Percentiles rank a stretch among this genome's conserved stretches.
These are phyloP conservation scores for Macrobrachium rosenbergii DNA, from an alignment of 1,140 invertebrate species.

Conservation along the genomic window DNA sequence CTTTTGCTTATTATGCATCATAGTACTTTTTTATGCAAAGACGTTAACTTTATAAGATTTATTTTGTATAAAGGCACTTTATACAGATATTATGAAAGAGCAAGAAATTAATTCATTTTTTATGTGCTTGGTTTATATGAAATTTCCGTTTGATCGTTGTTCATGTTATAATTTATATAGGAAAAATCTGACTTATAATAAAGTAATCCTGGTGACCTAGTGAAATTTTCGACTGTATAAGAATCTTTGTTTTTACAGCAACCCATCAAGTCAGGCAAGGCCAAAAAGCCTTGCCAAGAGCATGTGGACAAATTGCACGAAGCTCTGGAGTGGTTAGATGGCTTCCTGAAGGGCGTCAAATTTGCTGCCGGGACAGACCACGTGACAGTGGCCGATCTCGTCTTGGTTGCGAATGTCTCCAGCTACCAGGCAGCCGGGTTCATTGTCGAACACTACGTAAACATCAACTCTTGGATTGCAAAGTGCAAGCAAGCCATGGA, in stretches of 20 bases:
- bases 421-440: constrained; percentile 8
- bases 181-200: too few relatives aligned
- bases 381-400: constrained; percentile 38
- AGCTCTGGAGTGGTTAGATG: constrained; percentile 31
- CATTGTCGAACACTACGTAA: constrained; percentile 72
- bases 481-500: constrained; percentile 78
- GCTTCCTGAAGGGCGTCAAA: constrained; percentile 19
- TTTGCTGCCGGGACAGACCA: constrained; percentile 38
- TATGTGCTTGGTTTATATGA: background rate
- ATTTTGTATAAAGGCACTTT: background rate
- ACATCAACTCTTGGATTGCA: constrained; percentile 78
- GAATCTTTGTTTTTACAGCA: background rate
- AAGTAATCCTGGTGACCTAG: background rate
- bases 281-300: constrained; percentile 5
- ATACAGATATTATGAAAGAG: background rate
- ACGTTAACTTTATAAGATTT: too few relatives aligned
- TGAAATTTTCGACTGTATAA: background rate
- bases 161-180: too few relatives aligned
- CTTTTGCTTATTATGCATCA: too few relatives aligned
- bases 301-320: constrained; percentile 20
- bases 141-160: background rate
- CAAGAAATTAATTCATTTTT: background rate
- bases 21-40: too few relatives aligned
- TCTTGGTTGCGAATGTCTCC: constrained; percentile 1
- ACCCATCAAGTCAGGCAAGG: background rate